Base-by-base conservation (phyloP, 1,140 invertebrate genomes). In the Melitaea cinxia region DNA sequence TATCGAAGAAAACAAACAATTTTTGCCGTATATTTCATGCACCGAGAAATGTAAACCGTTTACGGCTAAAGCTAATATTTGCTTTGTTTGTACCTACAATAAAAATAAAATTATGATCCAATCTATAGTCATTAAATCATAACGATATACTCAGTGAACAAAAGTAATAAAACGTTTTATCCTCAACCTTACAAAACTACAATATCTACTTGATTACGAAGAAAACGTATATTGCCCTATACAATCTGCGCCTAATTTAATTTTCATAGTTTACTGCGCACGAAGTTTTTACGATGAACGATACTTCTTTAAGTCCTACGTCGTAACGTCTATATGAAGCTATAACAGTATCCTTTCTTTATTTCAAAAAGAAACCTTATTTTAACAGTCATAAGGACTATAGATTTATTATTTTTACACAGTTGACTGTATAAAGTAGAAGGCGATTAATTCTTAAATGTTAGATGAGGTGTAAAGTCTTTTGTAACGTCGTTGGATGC, bases 371-470 rank as follows among this genome's bases (percentile, higher is more conserved):
- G 1, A 4, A 19, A 56, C 35, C 53, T 56, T 56, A 37, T 35
- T 21, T 14, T 2, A n/a, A 5, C 12, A 56, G 15, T 4, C 23
- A 56, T 56, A 56, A 14, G 54, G 4, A 9, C 54, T 56, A 26
- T 47, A 47, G 10, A 47, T 47, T 47, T 47, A 47, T 47, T 47
- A 47, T 47, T 47, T 45, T 47, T 47, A 47, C 19, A 9, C 21
- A 54, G 59, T 37, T 24, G 35, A 62, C 50, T 61, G 39, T 56
- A 67, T 26, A 55, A 37, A 49, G 68, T 68, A 74, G 65, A 67
- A 68, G 62, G 53, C 80, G 82, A 87, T 87, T 87, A 84, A 84
- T 84, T 80, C 80, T 72, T 87, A 74, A 87, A 85, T 87, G 77
- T 83, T 85, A 75, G 66, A 88, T 82, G 80, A 82, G 75, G 69